A percentile compares a stretch with the other conserved stretches of the same genome.
Evolutionary conservation across 2,888 invertebrate genomes (phyloP).

Genomic region (Catocala nupta): DNA sequence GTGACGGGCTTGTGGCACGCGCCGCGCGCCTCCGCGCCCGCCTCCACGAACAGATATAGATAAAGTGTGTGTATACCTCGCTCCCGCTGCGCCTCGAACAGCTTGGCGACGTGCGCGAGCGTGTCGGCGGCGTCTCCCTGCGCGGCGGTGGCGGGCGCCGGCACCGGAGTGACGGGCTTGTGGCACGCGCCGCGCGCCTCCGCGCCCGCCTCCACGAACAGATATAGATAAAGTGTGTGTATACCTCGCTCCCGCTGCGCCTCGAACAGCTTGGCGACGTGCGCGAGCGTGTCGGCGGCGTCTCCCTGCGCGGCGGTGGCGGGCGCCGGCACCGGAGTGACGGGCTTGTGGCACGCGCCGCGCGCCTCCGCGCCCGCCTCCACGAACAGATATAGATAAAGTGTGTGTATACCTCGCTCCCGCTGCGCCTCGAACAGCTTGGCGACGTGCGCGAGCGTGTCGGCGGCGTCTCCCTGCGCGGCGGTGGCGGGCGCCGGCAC

Average conservation of each 20-base stretch:
- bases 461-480: slow-evolving; percentile 58
- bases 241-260: slow-evolving; percentile 73
- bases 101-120: slow-evolving; percentile 87
- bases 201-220: slow-evolving; percentile 94
- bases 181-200: slow-evolving; percentile 90
- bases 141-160: slow-evolving; percentile 32
- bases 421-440: slow-evolving; percentile 86
- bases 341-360: slow-evolving; percentile 89
- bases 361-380: slow-evolving; percentile 91
- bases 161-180: slow-evolving; percentile 73
- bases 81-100: slow-evolving; percentile 84
- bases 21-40: slow-evolving; percentile 90
- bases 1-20: slow-evolving; percentile 87
- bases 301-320: slow-evolving; percentile 42
- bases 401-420: slow-evolving; percentile 59
- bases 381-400: slow-evolving; percentile 88
- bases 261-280: slow-evolving; percentile 88
- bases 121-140: slow-evolving; percentile 71
- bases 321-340: slow-evolving; percentile 52
- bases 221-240: slow-evolving; percentile 21
- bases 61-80: slow-evolving; percentile 52
- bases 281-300: slow-evolving; percentile 82
- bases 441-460: slow-evolving; percentile 87
- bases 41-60: slow-evolving; percentile 92
- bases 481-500: slow-evolving; percentile 25